Percentiles rank a stretch among this genome's conserved stretches.
These are phyloP conservation scores for Agrypnus murinus DNA, from an alignment of 2,888 invertebrate genomes.

Conservation along the genomic window DNA sequence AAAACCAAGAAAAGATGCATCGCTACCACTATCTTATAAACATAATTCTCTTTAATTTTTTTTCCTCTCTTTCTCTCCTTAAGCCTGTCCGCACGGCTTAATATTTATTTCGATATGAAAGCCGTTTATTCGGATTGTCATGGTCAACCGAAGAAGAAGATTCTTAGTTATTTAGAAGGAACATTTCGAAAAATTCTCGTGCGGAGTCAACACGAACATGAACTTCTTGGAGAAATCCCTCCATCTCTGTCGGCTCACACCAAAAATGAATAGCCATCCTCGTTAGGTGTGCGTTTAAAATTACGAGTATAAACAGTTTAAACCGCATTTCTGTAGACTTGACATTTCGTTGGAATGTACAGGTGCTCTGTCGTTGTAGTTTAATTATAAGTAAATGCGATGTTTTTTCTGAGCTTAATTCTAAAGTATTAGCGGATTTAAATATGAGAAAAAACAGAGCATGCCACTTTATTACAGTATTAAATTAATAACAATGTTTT, in stretches of 20 bases:
- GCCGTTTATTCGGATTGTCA: conserved; percentile 25
- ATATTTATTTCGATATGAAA: conserved; percentile 29
- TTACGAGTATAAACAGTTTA: conserved; percentile 32
- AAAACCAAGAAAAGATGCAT: conserved; percentile 21
- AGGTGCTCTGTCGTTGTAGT: conserved; percentile 34
- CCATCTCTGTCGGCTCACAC: conserved; percentile 37
- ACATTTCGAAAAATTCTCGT: conserved; percentile 15
- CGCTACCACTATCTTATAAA: conserved; percentile 28
- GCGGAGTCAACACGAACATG: conserved; percentile 18
- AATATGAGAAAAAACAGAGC: too few species aligned
- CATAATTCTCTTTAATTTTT: conserved; percentile 17
- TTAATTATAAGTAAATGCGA: conserved; percentile 35
- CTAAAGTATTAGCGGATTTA: neutral
- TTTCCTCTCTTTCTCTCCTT: conserved; percentile 3
- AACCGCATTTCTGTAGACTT: conserved; percentile 40
- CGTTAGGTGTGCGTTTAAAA: conserved; percentile 40
- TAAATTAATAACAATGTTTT: too few species aligned
- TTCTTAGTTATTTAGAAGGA: conserved; percentile 34
- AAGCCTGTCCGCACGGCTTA: conserved; percentile 26
- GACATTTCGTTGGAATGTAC: conserved; percentile 43
- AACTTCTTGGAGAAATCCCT: conserved; percentile 12
- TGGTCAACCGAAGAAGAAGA: conserved; percentile 14
- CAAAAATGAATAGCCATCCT: conserved; percentile 33
- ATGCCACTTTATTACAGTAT: too few species aligned
- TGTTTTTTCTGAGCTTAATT: conserved; percentile 17